Percentiles rank a stretch among this genome's conserved stretches.
These are phyloP conservation scores for Sylvia borin DNA, from an alignment of 2,797 vertebrate genomes.

Conservation along the genomic window DNA sequence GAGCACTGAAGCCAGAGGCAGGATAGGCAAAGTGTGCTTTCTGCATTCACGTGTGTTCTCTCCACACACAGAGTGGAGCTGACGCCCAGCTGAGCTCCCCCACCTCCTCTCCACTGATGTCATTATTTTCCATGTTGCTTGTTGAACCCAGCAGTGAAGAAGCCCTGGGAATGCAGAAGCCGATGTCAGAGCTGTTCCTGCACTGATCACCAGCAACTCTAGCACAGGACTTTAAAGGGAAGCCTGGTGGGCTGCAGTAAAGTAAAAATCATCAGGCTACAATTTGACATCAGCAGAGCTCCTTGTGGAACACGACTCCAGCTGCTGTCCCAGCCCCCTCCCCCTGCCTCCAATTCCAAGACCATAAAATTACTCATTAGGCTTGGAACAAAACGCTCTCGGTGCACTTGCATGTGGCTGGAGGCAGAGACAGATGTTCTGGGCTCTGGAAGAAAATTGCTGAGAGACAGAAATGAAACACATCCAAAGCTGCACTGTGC, in stretches of 20 bases:
- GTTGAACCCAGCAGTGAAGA: background rate
- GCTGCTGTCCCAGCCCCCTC: constrained; percentile 15
- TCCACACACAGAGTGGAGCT: background rate
- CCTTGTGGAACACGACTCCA: background rate
- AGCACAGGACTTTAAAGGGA: background rate
- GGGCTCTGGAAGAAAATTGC: constrained; percentile 13
- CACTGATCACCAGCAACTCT: background rate
- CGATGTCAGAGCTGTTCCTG: background rate
- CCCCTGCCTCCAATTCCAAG: background rate
- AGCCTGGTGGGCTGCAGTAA: constrained; percentile 14
- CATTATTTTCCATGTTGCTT: constrained; percentile 17
- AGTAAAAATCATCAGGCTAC: background rate
- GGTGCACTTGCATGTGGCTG: constrained; percentile 45
- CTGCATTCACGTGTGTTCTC: background rate
- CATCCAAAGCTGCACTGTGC: background rate
- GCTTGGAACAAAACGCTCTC: constrained; percentile 40
- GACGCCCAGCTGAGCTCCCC: background rate
- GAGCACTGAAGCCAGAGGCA: background rate
- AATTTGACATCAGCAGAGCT: background rate
- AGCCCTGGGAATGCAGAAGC: background rate
- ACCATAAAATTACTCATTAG: constrained; percentile 59
- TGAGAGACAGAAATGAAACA: constrained; percentile 13
- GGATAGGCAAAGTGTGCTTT: background rate
- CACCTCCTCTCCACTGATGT: constrained; percentile 6
- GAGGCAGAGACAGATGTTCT: constrained; percentile 51